These are phyloP conservation scores for Abscondita cerata DNA, from an alignment of 2,888 invertebrate species.

Conservation along the genomic window DNA sequence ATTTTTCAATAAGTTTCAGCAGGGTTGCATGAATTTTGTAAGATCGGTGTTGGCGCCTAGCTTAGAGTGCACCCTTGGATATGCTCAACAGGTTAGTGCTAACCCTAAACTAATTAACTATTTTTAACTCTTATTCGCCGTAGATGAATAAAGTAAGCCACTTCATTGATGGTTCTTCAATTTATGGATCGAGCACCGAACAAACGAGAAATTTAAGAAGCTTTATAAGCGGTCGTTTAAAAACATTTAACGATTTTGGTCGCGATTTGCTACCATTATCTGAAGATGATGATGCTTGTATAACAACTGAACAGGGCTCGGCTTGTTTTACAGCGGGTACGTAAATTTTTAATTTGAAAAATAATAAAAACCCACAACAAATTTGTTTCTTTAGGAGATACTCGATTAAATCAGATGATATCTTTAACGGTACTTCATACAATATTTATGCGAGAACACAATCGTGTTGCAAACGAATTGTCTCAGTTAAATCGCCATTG, in stretches of 20 bases:
- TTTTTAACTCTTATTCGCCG: too few relatives aligned
- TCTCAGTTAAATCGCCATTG: conserved; percentile 74
- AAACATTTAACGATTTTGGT: conserved; percentile 70
- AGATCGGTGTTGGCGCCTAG: conserved; percentile 71
- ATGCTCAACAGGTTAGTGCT: conserved; percentile 76
- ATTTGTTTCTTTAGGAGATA: conserved; percentile 66
- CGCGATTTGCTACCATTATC: conserved; percentile 71
- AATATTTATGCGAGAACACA: conserved; percentile 81
- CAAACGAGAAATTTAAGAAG: conserved; percentile 65
- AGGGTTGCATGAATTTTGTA: conserved; percentile 76
- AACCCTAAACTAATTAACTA: too few relatives aligned
- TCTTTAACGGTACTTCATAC: conserved; percentile 77
- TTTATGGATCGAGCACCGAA: conserved; percentile 73
- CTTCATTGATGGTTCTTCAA: conserved; percentile 74
- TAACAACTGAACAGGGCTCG: conserved; percentile 65
- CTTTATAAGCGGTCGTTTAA: conserved; percentile 68
- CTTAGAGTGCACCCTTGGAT: conserved; percentile 71
- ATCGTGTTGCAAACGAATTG: conserved; percentile 72
- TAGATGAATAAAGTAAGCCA: conserved; percentile 81
- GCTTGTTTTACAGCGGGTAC: conserved; percentile 75
- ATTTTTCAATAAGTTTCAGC: conserved; percentile 66
- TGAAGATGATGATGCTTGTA: conserved; percentile 69
- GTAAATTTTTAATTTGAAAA: too few relatives aligned
- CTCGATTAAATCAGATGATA: conserved; percentile 78
- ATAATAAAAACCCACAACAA: neutral